A percentile compares a stretch with the other conserved stretches of the same genome.
phyloP scores from a whole-genome alignment of 2,113 vertebrate genomes.

The Symphodus melops region DNA sequence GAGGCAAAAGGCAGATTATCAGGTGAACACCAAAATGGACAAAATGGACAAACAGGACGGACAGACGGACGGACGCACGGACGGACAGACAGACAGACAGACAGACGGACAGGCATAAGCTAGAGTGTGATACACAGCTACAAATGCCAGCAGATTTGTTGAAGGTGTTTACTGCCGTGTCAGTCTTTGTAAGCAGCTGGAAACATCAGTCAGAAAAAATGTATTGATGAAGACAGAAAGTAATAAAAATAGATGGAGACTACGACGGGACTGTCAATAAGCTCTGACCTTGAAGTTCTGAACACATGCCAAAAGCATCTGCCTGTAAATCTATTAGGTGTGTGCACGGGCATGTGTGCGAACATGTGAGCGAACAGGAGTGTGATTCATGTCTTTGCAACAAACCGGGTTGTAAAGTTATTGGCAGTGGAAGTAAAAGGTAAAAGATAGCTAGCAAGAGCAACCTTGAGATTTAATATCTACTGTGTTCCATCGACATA shows the following conservation, averaged over 20 bases:
- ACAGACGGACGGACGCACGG: constrained; percentile 25
- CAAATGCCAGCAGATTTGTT: constrained; percentile 47
- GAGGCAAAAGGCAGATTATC: constrained; percentile 58
- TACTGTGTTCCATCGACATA: constrained; percentile 26
- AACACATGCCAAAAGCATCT: constrained; percentile 69
- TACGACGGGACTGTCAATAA: constrained; percentile 55
- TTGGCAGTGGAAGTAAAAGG: constrained; percentile 61
- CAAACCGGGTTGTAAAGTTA: constrained; percentile 63
- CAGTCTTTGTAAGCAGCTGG: constrained; percentile 37
- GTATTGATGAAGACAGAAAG: constrained; percentile 9
- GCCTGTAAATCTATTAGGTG: constrained; percentile 59
- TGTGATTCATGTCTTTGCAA: constrained; percentile 57
- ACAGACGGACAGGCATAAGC: constrained; percentile 19
- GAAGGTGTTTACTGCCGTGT: constrained; percentile 20
- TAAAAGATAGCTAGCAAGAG: constrained; percentile 55
- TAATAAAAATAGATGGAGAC: constrained; percentile 32
- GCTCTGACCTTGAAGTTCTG: constrained; percentile 68
- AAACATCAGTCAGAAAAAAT: constrained; percentile 29
- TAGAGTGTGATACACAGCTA: constrained; percentile 28
- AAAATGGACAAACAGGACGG: constrained; percentile 20
- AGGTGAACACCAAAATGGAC: constrained; percentile 39
- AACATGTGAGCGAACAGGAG: constrained; percentile 28
- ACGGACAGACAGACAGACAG: constrained; percentile 21
- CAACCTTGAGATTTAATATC: constrained; percentile 77
- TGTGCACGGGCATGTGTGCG: constrained; percentile 3